Percentiles rank a stretch among this genome's conserved stretches.
These are phyloP conservation scores for Ceyx erithaca DNA, from an alignment of 2,797 vertebrate genomes.

Conservation along the genomic window DNA sequence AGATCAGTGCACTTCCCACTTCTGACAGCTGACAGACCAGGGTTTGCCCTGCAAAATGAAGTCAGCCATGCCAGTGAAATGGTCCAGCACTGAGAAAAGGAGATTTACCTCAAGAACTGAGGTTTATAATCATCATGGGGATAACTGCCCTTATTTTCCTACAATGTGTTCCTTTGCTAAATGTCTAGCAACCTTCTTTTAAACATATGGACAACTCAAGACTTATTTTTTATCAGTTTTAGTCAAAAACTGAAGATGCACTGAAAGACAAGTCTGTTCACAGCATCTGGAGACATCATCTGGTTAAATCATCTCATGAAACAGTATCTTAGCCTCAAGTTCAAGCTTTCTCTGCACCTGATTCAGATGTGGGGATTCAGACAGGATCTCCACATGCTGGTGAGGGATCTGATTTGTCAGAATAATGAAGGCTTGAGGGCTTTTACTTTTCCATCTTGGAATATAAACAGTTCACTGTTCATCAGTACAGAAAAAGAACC, in stretches of 20 bases:
- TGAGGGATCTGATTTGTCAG: background rate
- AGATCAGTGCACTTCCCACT: background rate
- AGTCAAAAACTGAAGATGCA: background rate
- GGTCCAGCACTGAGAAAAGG: background rate
- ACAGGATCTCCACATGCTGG: background rate
- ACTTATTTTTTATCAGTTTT: background rate
- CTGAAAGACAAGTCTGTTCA: background rate
- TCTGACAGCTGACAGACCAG: background rate
- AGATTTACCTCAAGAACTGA: background rate
- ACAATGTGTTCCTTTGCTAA: background rate
- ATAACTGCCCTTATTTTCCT: background rate
- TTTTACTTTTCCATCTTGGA: constrained; percentile 3
- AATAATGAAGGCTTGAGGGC: background rate
- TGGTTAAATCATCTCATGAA: background rate
- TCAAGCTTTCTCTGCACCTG: background rate
- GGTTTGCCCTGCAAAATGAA: background rate
- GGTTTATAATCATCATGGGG: background rate
- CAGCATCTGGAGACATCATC: background rate
- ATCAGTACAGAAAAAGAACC: background rate
- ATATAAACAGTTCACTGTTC: background rate
- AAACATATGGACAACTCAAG: background rate
- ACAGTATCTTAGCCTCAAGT: background rate
- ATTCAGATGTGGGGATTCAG: background rate
- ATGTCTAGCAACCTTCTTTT: background rate
- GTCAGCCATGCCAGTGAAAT: background rate